Evolutionary conservation across 2,113 vertebrate species (phyloP).

Genomic region (Thryonomys swinderianus): DNA sequence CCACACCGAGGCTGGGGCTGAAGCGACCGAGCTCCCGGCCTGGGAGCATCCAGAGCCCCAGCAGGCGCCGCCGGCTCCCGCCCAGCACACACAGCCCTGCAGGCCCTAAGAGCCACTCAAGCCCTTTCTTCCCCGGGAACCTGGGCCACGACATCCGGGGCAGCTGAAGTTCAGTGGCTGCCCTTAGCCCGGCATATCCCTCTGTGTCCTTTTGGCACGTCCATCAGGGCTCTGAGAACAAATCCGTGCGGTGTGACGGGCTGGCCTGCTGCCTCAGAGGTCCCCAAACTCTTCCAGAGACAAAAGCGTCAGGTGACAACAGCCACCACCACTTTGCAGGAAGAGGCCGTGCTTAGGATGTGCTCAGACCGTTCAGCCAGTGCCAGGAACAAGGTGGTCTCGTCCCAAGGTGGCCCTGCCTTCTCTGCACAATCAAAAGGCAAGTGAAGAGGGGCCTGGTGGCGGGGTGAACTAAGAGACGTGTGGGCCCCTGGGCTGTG

Average conservation of each 20-base stretch:
- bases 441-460: background rate
- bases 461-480: background rate
- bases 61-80: background rate
- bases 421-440: background rate
- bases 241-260: background rate
- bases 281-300: background rate
- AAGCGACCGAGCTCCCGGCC: background rate
- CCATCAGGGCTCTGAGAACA: too few species aligned
- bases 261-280: background rate
- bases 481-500: background rate
- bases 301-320: background rate
- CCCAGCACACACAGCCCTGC: background rate
- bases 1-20: background rate
- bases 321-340: background rate
- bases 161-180: background rate
- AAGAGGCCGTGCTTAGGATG: background rate
- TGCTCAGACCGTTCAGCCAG: background rate
- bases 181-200: too few species aligned
- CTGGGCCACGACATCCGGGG: background rate
- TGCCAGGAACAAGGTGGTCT: background rate
- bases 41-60: background rate
- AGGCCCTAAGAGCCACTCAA: background rate
- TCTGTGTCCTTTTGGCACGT: accelerated
- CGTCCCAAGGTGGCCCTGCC: background rate
- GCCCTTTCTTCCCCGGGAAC: background rate